Evolutionary conservation across 2,113 vertebrate species (phyloP).

Genomic region (Oreochromis aureus): DNA sequence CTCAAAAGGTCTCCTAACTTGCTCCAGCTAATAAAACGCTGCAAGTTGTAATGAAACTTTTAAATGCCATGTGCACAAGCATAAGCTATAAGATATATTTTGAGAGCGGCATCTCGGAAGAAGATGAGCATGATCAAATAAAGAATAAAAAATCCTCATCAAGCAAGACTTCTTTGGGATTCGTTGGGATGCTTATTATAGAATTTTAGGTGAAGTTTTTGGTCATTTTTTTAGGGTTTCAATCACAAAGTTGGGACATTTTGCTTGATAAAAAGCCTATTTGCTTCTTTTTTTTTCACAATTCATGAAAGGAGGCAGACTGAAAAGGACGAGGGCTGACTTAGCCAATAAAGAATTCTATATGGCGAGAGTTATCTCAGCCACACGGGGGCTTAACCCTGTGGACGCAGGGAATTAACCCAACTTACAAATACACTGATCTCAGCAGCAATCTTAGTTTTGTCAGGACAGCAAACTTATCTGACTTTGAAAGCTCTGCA

Average conservation of each 20-base stretch:
- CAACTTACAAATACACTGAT: constrained; percentile 36
- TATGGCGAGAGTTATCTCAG: background rate
- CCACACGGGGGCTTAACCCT: constrained; percentile 20
- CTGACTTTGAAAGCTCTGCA: constrained; percentile 9
- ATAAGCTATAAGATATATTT: background rate
- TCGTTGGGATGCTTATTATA: background rate
- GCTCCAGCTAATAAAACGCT: background rate
- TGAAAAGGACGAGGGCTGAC: background rate
- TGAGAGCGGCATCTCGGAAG: background rate
- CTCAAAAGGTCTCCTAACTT: background rate
- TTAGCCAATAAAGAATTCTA: background rate
- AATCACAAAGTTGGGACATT: background rate
- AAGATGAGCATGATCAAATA: background rate
- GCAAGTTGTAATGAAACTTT: background rate
- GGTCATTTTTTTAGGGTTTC: background rate
- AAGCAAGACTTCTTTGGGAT: background rate
- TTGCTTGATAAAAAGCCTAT: background rate
- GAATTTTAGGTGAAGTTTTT: background rate
- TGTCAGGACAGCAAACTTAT: constrained; percentile 16
- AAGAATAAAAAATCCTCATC: background rate
- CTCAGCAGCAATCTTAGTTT: constrained; percentile 36
- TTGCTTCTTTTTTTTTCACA: background rate
- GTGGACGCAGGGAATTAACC: constrained; percentile 23
- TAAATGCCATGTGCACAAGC: background rate
- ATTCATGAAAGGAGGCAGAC: background rate